Percentiles rank a stretch among this genome's conserved stretches.
These are phyloP conservation scores for Acanthoscelides obtectus DNA, from an alignment of 2,888 invertebrate genomes.

Conservation along the genomic window DNA sequence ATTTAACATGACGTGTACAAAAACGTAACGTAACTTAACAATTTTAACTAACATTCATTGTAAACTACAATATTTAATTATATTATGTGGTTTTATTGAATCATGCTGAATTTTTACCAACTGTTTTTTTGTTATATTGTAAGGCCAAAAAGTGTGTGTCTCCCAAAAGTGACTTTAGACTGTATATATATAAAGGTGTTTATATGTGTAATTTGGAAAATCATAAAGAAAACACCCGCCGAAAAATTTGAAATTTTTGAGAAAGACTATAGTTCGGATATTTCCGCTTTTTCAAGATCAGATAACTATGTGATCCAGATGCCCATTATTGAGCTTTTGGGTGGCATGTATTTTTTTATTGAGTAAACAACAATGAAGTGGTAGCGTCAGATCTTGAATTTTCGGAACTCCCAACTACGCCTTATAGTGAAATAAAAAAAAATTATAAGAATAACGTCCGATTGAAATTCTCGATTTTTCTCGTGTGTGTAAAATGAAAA, in stretches of 20 bases:
- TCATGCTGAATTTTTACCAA: conserved; percentile 25
- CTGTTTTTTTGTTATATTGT: conserved; percentile 23
- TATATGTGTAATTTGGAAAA: conserved; percentile 22
- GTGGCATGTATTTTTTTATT: not conserved
- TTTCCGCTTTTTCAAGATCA: not conserved
- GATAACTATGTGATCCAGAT: not conserved
- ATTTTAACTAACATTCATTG: conserved; percentile 33
- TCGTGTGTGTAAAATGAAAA: conserved; percentile 11
- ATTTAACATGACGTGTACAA: conserved; percentile 31
- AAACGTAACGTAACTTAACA: conserved; percentile 34
- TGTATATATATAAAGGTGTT: conserved; percentile 21
- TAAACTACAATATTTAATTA: conserved; percentile 30
- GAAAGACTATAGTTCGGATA: not conserved
- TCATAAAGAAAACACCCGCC: conserved; percentile 22
- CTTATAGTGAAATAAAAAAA: conserved; percentile 9
- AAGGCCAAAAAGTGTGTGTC: conserved; percentile 39
- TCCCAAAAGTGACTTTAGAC: conserved; percentile 44
- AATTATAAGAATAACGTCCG: conserved; percentile 5
- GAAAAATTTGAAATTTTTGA: conserved; percentile 10
- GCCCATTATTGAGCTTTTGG: not conserved
- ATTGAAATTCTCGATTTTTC: conserved; percentile 1
- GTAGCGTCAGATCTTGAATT: not conserved
- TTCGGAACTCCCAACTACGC: not conserved
- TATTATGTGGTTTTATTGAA: conserved; percentile 38
- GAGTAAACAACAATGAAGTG: not conserved